A percentile compares a stretch with the other conserved stretches of the same genome.
Evolutionary conservation across 2,113 vertebrate genomes (phyloP).

Genomic region (Pycnonotus jocosus): DNA sequence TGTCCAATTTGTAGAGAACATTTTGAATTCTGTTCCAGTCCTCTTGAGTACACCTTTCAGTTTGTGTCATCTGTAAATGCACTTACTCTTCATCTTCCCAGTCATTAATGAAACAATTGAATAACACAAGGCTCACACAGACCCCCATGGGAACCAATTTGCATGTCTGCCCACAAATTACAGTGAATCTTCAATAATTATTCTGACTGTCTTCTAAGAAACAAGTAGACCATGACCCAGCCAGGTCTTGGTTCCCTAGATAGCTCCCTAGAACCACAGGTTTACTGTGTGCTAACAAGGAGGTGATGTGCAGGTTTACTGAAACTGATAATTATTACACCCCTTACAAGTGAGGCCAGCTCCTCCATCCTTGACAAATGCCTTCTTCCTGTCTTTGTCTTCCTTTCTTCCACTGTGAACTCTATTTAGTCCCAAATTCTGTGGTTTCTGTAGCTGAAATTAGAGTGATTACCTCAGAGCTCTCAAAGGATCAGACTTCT

Average conservation of each 20-base stretch:
- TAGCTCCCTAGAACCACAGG: not conserved
- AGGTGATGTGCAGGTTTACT: not conserved
- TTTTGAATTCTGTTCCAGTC: not conserved
- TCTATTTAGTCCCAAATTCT: not conserved
- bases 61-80: not conserved
- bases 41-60: not conserved
- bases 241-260: not conserved
- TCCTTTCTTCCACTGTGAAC: not conserved
- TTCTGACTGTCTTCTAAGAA: not conserved
- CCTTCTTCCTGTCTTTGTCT: not conserved
- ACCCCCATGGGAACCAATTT: not conserved
- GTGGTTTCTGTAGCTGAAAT: not conserved
- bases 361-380: not conserved
- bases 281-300: not conserved
- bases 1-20: not conserved
- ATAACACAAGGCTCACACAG: not conserved
- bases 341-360: not conserved
- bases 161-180: not conserved
- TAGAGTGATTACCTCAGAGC: not conserved
- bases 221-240: not conserved
- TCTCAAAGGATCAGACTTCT: not conserved
- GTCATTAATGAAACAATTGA: not conserved
- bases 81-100: not conserved
- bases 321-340: fast-evolving
- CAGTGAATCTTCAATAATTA: not conserved